Evolutionary conservation across 2,113 vertebrate genomes (phyloP).

Genomic region (Hiodon alosoides): DNA sequence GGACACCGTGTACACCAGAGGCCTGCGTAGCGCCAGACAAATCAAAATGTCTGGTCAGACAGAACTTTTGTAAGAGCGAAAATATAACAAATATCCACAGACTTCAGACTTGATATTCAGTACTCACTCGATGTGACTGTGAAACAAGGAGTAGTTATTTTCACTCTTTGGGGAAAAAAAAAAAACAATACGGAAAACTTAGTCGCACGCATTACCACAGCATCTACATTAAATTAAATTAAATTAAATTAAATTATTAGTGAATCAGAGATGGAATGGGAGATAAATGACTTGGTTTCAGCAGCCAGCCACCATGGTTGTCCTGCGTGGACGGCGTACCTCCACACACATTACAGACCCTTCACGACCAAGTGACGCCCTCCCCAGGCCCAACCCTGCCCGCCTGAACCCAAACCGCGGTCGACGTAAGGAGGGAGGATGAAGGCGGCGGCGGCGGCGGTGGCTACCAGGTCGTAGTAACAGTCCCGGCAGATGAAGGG

Average conservation of each 20-base stretch:
- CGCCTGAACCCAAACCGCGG: no score
- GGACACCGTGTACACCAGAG: conserved; percentile 66
- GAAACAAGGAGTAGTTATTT: conserved; percentile 63
- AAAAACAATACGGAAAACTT: neutral
- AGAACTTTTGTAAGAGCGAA: neutral
- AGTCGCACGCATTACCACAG: no score
- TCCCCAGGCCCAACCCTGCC: no score
- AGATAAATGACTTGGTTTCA: no score
- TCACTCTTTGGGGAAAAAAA: conserved; percentile 52
- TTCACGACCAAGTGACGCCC: no score
- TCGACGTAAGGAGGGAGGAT: no score
- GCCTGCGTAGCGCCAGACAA: conserved; percentile 47
- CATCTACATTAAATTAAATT: neutral
- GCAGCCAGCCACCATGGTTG: no score
- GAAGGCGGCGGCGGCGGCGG: no score
- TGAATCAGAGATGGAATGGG: no score
- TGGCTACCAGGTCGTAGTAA: conserved; percentile 72
- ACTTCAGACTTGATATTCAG: neutral
- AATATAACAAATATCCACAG: neutral
- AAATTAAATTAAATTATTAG: neutral
- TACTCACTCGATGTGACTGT: conserved; percentile 81
- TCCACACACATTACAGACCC: no score
- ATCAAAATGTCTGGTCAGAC: no score
- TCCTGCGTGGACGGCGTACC: no score
- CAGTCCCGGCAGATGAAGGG: conserved; percentile 75